Evolutionary conservation across 1,140 invertebrate species (phyloP).

Genomic region (Trachelipus rathkii): DNA sequence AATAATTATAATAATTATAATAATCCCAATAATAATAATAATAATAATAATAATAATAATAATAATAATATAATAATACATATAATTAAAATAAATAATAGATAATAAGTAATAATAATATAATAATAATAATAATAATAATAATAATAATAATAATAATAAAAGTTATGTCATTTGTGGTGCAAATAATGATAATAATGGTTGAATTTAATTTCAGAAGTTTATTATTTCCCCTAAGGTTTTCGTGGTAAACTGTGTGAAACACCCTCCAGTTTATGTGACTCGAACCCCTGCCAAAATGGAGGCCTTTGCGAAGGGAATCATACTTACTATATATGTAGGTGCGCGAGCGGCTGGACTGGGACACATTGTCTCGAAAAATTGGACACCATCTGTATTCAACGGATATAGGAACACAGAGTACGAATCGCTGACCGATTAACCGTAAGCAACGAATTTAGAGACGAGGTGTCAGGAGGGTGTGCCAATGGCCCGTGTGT

Average conservation of each 20-base stretch:
- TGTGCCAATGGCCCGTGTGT: conserved; percentile 53
- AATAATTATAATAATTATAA: too few species aligned
- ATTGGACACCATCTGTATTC: not conserved
- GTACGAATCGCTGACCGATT: not conserved
- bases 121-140: too few species aligned
- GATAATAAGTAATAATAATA: too few species aligned
- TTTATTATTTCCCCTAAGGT: conserved; percentile 33
- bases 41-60: not conserved
- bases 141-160: too few species aligned
- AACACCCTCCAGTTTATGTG: conserved; percentile 45
- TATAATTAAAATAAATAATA: not conserved
- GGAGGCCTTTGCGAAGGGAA: conserved; percentile 51
- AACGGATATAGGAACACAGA: not conserved
- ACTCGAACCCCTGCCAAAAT: conserved; percentile 50
- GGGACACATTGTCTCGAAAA: conserved; percentile 48
- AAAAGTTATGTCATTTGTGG: too few species aligned
- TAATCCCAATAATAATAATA: too few species aligned
- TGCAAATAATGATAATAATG: too few species aligned
- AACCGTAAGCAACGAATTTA: not conserved
- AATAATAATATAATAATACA: not conserved
- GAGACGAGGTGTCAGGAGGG: conserved; percentile 31
- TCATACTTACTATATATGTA: conserved; percentile 51
- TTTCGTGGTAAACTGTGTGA: conserved; percentile 45
- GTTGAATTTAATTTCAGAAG: not conserved
- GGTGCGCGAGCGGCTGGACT: conserved; percentile 51